phyloP scores from a whole-genome alignment of 2,888 invertebrate species.

The Heliconius erato region DNA sequence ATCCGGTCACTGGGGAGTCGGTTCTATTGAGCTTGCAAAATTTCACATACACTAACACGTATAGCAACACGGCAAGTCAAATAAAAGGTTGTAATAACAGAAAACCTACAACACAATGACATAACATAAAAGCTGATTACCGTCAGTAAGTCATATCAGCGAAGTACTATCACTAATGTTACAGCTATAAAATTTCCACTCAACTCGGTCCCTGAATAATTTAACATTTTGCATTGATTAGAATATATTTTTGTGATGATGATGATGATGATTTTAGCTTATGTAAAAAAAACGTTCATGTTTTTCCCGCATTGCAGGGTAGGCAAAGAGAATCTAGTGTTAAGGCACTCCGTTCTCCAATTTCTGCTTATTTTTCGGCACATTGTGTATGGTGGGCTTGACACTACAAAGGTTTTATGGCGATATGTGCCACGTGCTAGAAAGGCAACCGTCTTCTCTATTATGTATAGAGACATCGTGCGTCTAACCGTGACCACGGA shows the following conservation, averaged over 20 bases:
- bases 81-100: not conserved
- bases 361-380: not conserved
- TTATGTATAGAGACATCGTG: no score
- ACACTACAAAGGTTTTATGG: no score
- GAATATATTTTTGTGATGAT: slow-evolving; percentile 22
- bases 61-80: not conserved
- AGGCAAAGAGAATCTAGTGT: not conserved
- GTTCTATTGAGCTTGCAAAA: no score
- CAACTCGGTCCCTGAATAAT: slow-evolving; percentile 26
- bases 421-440: no score
- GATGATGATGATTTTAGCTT: slow-evolving; percentile 4
- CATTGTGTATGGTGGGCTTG: not conserved
- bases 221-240: slow-evolving; percentile 34
- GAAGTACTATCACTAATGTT: slow-evolving; percentile 19
- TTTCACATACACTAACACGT: no score
- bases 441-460: no score
- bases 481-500: no score
- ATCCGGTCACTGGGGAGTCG: no score
- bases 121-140: not conserved
- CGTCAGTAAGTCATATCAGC: slow-evolving; percentile 4
- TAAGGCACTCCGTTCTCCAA: not conserved
- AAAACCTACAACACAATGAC: not conserved
- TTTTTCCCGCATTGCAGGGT: not conserved
- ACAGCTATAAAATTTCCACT: not conserved
- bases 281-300: not conserved